Evolutionary conservation across 2,113 vertebrate species (phyloP).

Genomic region (Ageneiosus marmoratus): DNA sequence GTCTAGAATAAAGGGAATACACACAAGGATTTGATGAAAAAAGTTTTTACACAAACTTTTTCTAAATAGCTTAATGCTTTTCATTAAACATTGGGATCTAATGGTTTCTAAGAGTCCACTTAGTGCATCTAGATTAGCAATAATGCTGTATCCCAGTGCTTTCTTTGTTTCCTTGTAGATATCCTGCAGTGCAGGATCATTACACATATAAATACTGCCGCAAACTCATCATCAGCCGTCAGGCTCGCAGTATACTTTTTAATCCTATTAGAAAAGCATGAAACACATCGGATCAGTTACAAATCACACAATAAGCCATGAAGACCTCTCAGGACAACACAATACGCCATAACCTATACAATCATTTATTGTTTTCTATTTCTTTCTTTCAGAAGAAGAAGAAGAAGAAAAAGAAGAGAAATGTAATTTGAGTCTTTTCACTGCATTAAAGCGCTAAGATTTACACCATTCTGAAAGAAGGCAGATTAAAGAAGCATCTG

Average conservation of each 20-base stretch:
- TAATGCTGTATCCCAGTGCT: background rate
- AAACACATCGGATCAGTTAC: background rate
- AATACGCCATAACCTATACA: background rate
- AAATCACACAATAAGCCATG: background rate
- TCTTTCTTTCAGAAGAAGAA: background rate
- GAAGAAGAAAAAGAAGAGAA: background rate
- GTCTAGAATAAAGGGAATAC: slow-evolving; percentile 71
- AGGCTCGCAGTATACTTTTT: background rate
- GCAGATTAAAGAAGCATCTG: background rate
- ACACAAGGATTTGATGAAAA: background rate
- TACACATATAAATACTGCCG: background rate
- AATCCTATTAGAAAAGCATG: background rate
- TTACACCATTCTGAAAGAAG: background rate
- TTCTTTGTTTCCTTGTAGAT: background rate
- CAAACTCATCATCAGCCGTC: background rate
- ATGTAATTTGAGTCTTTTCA: slow-evolving; percentile 16
- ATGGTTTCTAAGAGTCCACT: slow-evolving; percentile 1
- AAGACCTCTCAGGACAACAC: background rate
- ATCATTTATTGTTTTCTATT: background rate
- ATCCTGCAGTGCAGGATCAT: slow-evolving; percentile 10
- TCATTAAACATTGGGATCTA: slow-evolving; percentile 2
- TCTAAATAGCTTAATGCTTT: slow-evolving; percentile 10
- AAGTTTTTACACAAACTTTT: background rate
- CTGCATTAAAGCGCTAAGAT: background rate
- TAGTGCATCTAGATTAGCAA: background rate